These are phyloP conservation scores for Nesidiocoris tenuis DNA, from an alignment of 2,888 invertebrate species.

Conservation along the genomic window DNA sequence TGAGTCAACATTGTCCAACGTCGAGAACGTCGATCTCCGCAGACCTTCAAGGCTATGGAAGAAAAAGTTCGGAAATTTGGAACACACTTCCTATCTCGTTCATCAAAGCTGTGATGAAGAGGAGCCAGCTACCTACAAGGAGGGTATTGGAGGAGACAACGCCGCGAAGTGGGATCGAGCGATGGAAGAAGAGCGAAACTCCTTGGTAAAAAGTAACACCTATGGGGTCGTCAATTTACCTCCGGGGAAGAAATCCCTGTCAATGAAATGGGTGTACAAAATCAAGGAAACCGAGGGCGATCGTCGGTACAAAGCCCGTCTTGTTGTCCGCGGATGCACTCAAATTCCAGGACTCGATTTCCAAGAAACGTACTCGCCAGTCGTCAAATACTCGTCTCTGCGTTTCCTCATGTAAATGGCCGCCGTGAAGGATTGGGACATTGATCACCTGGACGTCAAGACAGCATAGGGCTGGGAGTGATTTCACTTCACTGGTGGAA, in stretches of 20 bases:
- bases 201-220: neutral
- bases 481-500: neutral
- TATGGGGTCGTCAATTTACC: neutral
- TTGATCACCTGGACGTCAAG: neutral
- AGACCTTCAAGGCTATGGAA: neutral
- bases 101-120: neutral
- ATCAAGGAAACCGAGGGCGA: neutral
- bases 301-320: neutral
- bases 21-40: neutral
- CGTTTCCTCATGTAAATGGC: no score
- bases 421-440: no score
- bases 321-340: neutral
- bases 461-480: neutral
- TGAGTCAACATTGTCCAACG: neutral
- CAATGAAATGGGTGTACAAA: neutral
- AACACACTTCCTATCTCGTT: neutral
- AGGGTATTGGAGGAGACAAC: neutral
- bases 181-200: neutral
- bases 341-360: no score
- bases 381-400: no score
- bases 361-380: no score
- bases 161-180: neutral
- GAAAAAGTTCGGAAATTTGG: neutral
- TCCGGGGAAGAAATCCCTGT: neutral
- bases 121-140: neutral